Base-by-base conservation (phyloP, 23 tunicate genomes). In the Oikopleura dioica region DNA sequence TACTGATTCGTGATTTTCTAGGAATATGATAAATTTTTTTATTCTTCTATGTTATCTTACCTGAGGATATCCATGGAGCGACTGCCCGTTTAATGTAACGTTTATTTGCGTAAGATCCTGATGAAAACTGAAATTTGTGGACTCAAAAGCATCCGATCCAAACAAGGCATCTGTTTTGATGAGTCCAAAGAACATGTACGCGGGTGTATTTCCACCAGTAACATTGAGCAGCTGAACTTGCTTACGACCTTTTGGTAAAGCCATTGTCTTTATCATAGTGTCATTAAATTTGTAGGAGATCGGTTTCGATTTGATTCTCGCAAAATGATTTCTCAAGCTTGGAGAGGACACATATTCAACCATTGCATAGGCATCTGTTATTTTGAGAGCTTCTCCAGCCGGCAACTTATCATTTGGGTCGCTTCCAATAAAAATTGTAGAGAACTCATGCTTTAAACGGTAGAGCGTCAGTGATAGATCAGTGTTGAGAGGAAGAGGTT, bases 281-380 rank as follows among this genome's bases (percentile, higher is more conserved):
- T 63, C 72, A 28, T 63, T 31, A 63, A 12, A 63, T 5, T 24
- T 63, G 33, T 63, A 63, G 16, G 72, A 2, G 72, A 63, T 63
- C 26, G 72, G 72, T 12, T 2, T 5, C 2, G 2, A 23, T 28
- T 16, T 2, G 33, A 63, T 23, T 63, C 26, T 23, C 4, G 16
- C 72, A 63, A 28, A 23, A 63, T 12, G 26, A 21, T 24, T 21
- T 63, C 72, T 63, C 72, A 63, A 28, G 5, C 2, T 24, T 12
- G 72, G 72, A 2, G 72, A 63, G 5, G 72, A 63, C 26, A 63
- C 26, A 63, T 63, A 63, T 63, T 63, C 72, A 24, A 63, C 72
- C 33, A 12, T 23, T 16, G 72, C 72, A 63, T 16, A 63, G 5
- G 26, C 72, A 28, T 63, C 26, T 63, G 16, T 63, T 2, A 63